Base-by-base conservation (phyloP, 2,797 vertebrate genomes). In the Myotis daubentonii region DNA sequence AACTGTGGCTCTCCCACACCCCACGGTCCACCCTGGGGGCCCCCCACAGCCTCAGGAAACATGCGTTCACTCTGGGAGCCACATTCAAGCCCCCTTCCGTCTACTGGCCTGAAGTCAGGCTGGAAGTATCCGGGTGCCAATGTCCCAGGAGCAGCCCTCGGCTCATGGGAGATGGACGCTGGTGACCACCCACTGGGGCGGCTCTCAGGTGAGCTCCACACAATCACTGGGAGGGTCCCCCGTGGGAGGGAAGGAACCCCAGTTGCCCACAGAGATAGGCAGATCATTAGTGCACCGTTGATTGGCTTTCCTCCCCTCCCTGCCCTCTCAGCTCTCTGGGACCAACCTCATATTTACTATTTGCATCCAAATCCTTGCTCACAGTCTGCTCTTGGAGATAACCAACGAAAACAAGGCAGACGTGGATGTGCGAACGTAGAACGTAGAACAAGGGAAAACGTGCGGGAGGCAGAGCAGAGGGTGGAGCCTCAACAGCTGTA, bases 401-500 rank as follows among this genome's bases (percentile, higher is more conserved):
- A 41, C 7, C 57, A 28, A 17, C 33, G 44, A 15, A 53, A 79
- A 60, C 47, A 10, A 75, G 80, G 82, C 53, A 49, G 86, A 51
- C 12, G 25, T 2, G 6, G 2, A 11, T 0, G 2, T 13, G 47
- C n/a, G 10, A 5, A 81, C 0, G 30, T 60, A 9, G 10, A 5
- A 81, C 0, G 30, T 60, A 9, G 44, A 28, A 44, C 55, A 13
- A 57, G 8, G 0, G 60, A 30, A 19, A 9, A 60, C 12, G 11
- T 1, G 38, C 11, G 2, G 38, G 25, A 8, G 0, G 9, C 30
- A 55, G 20, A 36, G 41, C 0, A 36, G 20, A 11, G 10, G 4
- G 38, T 7, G 1, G 28, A 6, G 28, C 6, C 1, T 22, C 55
- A 41, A 9, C 3, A 0, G 55, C 55, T 20, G 2, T 0, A 3